These are phyloP conservation scores for Spondyliosoma cantharus DNA, from an alignment of 2,797 vertebrate genomes.

Conservation along the genomic window DNA sequence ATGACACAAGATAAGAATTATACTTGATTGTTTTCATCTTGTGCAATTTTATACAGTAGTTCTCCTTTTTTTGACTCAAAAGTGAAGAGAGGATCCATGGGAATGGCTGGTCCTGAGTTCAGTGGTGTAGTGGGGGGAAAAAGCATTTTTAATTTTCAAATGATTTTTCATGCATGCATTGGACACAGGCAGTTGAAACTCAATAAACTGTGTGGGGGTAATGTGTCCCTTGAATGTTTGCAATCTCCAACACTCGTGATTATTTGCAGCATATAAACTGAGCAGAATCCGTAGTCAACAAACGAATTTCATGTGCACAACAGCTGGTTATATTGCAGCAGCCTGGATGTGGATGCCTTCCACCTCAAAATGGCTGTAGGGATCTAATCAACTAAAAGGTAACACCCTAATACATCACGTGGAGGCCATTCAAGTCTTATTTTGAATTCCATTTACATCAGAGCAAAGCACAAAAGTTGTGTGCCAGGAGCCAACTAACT, in stretches of 20 bases:
- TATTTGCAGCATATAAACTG: constrained; percentile 8
- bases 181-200: background rate
- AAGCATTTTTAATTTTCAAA: background rate
- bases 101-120: background rate
- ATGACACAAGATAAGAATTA: background rate
- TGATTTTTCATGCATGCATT: constrained; percentile 19
- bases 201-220: background rate
- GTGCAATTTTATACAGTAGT: background rate
- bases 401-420: constrained; percentile 32
- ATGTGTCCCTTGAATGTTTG: background rate
- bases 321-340: constrained; percentile 12
- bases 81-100: background rate
- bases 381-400: constrained; percentile 40
- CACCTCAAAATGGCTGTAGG: constrained; percentile 15
- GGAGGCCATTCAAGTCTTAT: background rate
- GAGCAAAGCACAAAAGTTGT: background rate
- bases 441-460: constrained; percentile 11
- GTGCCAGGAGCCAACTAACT: background rate
- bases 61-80: background rate
- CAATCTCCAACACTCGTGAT: background rate
- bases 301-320: constrained; percentile 14
- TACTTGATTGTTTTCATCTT: background rate
- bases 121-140: background rate
- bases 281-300: background rate
- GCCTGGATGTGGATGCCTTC: constrained; percentile 7